Evolutionary conservation across 35 echinoderm and acorn worm species (phyloP).

Genomic region (Eucidaris tribuloides): DNA sequence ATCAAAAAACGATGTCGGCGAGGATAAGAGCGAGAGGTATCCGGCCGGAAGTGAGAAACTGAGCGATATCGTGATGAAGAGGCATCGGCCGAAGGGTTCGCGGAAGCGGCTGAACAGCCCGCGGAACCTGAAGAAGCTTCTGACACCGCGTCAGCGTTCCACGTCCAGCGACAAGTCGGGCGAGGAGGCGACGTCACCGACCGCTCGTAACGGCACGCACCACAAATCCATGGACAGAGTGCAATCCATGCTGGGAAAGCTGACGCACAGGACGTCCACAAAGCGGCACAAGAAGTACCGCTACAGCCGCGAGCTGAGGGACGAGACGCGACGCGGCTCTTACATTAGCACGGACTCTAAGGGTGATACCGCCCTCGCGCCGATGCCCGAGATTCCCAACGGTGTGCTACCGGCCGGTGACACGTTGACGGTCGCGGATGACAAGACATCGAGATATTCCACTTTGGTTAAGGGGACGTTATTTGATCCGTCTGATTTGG

Average conservation of each 20-base stretch:
- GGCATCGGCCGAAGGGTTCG: not conserved
- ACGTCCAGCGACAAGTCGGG: conserved; percentile 56
- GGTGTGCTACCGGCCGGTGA: not conserved
- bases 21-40: no score
- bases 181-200: conserved; percentile 39
- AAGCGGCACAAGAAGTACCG: conserved; percentile 69
- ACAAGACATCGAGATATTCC: not conserved
- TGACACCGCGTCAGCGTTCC: conserved; percentile 32
- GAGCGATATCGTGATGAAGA: conserved; percentile 23
- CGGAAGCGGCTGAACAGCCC: conserved; percentile 58
- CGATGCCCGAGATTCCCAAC: not conserved
- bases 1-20: not conserved
- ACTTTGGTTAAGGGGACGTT: not conserved
- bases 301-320: conserved; percentile 79
- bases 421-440: not conserved
- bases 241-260: conserved; percentile 63
- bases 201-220: not conserved
- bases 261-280: conserved; percentile 42
- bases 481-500: conserved; percentile 59
- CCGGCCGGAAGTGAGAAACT: not conserved
- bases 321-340: conserved; percentile 62
- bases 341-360: not conserved
- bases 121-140: conserved; percentile 48
- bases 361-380: not conserved
- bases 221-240: conserved; percentile 54